These are phyloP conservation scores for Panthera uncia DNA, from an alignment of 2,113 vertebrate species.

Conservation along the genomic window DNA sequence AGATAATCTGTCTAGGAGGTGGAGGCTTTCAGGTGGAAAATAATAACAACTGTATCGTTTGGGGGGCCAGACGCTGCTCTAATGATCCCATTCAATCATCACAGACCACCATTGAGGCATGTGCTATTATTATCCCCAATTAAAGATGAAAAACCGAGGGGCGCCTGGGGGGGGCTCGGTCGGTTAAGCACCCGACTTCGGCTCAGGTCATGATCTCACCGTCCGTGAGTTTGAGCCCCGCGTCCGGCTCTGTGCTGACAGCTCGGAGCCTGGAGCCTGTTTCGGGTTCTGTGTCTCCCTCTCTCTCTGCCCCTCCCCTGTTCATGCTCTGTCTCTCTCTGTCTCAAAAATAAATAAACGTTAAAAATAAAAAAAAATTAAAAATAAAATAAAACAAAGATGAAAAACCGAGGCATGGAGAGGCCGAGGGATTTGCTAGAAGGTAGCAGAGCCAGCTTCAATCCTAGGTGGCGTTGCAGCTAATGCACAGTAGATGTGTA, in stretches of 20 bases:
- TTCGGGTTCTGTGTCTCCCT: too few species aligned
- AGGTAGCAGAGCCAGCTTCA: background rate
- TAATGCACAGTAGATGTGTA: background rate
- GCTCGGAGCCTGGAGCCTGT: too few species aligned
- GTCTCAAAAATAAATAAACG: too few species aligned
- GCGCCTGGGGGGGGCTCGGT: too few species aligned
- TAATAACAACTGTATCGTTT: background rate
- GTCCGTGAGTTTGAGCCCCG: too few species aligned
- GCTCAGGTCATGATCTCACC: too few species aligned
- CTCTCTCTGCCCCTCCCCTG: too few species aligned
- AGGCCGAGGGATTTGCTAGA: background rate
- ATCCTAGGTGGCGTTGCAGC: background rate
- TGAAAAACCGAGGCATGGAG: background rate
- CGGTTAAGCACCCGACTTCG: too few species aligned
- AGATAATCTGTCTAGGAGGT: background rate
- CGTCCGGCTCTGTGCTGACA: too few species aligned
- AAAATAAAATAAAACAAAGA: background rate
- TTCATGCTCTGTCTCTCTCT: too few species aligned
- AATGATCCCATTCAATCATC: background rate
- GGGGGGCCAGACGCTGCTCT: too few species aligned
- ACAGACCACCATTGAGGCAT: background rate
- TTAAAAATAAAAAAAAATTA: too few species aligned
- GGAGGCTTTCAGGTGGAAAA: background rate
- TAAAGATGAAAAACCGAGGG: background rate
- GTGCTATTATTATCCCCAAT: background rate